Conservation (phyloP, 2,888 invertebrate genomes). For the Ectemnius lituratus region DNA sequence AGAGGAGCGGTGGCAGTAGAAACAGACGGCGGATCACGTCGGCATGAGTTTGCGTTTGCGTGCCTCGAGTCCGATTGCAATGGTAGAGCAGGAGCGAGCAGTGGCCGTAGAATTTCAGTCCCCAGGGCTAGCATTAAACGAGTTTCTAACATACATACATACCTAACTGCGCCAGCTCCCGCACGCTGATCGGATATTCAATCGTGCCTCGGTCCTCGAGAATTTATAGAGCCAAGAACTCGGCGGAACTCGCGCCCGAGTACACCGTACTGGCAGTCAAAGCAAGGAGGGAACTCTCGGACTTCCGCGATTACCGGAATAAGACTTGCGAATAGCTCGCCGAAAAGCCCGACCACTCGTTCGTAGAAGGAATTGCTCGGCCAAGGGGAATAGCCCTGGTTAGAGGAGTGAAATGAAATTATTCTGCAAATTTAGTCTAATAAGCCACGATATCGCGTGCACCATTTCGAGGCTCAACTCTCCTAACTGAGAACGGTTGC, state of each 20-base stretch:
- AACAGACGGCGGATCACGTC: background rate
- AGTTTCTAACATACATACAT: slow-evolving; percentile 64
- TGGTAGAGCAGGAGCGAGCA: slow-evolving; percentile 33
- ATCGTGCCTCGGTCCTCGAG: slow-evolving; percentile 46
- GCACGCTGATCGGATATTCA: slow-evolving; percentile 61
- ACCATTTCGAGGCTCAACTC: background rate
- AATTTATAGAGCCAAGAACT: slow-evolving; percentile 49
- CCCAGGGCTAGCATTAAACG: slow-evolving; percentile 58
- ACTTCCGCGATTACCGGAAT: background rate
- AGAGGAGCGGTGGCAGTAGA: background rate
- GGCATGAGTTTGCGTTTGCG: too few species aligned
- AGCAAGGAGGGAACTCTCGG: too few species aligned
- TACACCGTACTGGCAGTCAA: too few species aligned
- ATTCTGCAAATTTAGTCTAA: slow-evolving; percentile 1
- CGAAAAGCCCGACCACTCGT: background rate
- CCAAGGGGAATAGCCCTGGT: too few species aligned
- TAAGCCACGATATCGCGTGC: slow-evolving; percentile 4
- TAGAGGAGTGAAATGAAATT: slow-evolving; percentile 8
- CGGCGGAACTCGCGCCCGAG: slow-evolving; percentile 25
- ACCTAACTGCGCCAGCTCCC: slow-evolving; percentile 53
- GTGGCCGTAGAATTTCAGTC: slow-evolving; percentile 60
- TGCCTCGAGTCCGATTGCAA: slow-evolving; percentile 27
- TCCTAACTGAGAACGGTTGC: too few species aligned
- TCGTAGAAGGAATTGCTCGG: background rate
- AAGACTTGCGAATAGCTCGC: background rate